Base-by-base conservation (phyloP, 2,888 invertebrate species). In the Ormyrus rosae region DNA sequence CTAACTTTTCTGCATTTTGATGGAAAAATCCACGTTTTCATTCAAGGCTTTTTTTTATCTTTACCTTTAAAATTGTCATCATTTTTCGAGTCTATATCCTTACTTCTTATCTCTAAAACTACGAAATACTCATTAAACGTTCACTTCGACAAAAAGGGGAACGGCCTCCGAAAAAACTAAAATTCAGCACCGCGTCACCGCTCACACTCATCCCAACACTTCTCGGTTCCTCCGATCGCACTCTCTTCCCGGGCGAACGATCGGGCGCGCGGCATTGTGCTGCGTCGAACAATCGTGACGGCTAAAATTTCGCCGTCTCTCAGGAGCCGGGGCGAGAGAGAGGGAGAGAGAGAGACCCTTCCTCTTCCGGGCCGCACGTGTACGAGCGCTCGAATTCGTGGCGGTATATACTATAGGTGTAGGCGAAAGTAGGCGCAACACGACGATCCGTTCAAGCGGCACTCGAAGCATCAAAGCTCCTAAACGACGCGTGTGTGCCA, bases 361-460 rank as follows among this genome's bases (percentile, higher is more conserved):
- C 63, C 63, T 55, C 51, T 77, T 70, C 70, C 68, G 77, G 60
- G 7, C 50, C 56, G 51, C 64, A 50, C 45, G 34, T n/a, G 46
- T 58, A 60, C 60, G 75, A 13, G 75, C 9, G 67, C 19, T 60
- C 75, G 56, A 50, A 75, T 67, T 60, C 75, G 75, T 53, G 48
- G 34, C 46, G 7, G 8, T 13, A 1, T 19, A 19, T 19, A 13
- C 13, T 13, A 1, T 19, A n/a, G 55, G n/a, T 46, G 34, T 48
- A 58, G 51, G 64, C 76, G 68, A 72, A 81, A 77, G 80, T 81
- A 69, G 72, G 72, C 67, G 68, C 69, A 78, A 73, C 77, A 60
- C 69, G 81, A 34, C 34, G 34, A 34, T 34, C 34, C 34, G 34
- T 34, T 34, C 34, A 4, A 69, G 63, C 69, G 19, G 10, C 56